Conservation (phyloP, 2,113 vertebrate species). For the Chlorocebus sabaeus region DNA sequence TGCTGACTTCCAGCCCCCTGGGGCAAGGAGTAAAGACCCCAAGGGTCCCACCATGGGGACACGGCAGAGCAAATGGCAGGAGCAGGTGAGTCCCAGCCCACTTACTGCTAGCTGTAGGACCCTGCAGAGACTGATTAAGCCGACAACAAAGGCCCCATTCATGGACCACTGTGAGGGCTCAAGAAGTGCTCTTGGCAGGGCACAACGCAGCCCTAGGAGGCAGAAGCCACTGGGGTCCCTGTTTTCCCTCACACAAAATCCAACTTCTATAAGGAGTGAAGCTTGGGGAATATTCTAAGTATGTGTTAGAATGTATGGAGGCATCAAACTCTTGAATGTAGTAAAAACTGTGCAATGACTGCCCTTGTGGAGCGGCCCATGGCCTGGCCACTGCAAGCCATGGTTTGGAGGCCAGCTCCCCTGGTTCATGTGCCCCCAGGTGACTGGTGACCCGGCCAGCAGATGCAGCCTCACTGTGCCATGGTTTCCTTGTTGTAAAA, state of each 20-base stretch:
- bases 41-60: not conserved
- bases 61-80: not conserved
- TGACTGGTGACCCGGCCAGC: not conserved
- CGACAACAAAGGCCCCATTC: fast-evolving
- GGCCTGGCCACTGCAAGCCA: not conserved
- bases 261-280: not conserved
- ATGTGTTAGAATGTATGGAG: not conserved
- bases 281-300: not conserved
- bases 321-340: too few relatives aligned
- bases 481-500: not conserved
- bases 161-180: too few relatives aligned
- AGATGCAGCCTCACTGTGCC: not conserved
- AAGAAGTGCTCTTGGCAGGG: not conserved
- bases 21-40: fast-evolving
- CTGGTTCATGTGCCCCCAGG: too few relatives aligned
- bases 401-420: not conserved
- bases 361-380: too few relatives aligned
- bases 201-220: fast-evolving
- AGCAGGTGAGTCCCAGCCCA: too few relatives aligned
- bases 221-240: not conserved
- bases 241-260: not conserved
- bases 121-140: not conserved
- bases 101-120: not conserved
- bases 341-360: not conserved
- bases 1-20: fast-evolving